These are phyloP conservation scores for Ormyrus rosae DNA, from an alignment of 2,888 invertebrate species.

Conservation along the genomic window DNA sequence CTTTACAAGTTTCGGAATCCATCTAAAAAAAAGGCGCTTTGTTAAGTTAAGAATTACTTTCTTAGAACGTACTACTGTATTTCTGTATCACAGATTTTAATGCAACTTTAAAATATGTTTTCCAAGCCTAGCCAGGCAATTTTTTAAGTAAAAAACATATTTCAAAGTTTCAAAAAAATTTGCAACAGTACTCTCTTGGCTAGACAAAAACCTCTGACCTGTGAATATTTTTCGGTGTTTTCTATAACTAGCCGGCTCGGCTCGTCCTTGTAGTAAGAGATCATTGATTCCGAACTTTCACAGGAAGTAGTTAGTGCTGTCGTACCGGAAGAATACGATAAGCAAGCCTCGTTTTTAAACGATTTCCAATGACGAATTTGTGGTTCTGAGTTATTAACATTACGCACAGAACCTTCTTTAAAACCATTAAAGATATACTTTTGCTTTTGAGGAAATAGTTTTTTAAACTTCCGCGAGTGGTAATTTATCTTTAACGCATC, in stretches of 20 bases:
- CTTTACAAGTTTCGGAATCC: conserved; percentile 8
- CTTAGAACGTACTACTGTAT: too few species aligned
- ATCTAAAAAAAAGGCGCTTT: conserved; percentile 24
- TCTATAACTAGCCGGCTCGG: conserved; percentile 13
- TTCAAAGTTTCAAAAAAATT: too few species aligned
- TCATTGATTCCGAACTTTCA: conserved; percentile 48
- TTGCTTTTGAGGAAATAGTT: conserved; percentile 30
- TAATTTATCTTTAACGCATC: conserved; percentile 59
- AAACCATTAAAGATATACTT: conserved; percentile 12
- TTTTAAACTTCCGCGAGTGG: conserved; percentile 29
- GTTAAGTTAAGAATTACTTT: too few species aligned
- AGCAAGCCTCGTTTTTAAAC: conserved; percentile 1
- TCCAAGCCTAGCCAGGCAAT: too few species aligned
- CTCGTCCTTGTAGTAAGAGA: conserved; percentile 40
- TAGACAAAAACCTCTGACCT: conserved; percentile 8
- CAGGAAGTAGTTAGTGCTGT: too few species aligned
- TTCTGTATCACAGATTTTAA: too few species aligned
- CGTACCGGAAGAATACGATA: conserved; percentile 46
- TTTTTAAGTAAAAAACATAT: too few species aligned
- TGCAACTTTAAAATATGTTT: too few species aligned
- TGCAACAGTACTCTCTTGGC: too few species aligned
- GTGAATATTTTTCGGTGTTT: conserved; percentile 25
- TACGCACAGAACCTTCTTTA: background rate
- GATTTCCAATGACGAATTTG: conserved; percentile 32
- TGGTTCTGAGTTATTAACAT: conserved; percentile 11